These are phyloP conservation scores for Oreocharis arfaki DNA, from an alignment of 2,113 vertebrate species.

Conservation along the genomic window DNA sequence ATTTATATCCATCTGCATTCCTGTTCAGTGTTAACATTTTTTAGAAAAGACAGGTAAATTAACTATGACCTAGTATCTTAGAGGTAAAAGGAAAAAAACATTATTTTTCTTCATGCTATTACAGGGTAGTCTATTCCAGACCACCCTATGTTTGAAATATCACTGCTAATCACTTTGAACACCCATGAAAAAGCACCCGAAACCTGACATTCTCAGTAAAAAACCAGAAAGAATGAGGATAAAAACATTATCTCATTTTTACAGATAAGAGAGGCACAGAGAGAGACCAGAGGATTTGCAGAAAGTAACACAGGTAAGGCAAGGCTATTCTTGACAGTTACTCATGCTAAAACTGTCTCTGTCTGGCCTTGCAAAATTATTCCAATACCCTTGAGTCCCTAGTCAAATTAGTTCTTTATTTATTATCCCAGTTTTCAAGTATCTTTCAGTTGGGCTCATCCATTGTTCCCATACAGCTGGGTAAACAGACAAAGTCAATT, in stretches of 20 bases:
- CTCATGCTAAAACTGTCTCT: slow-evolving; percentile 11
- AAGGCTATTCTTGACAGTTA: background rate
- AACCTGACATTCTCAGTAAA: background rate
- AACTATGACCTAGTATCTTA: background rate
- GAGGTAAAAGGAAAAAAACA: background rate
- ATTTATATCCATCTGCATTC: slow-evolving; percentile 8
- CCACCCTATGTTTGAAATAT: background rate
- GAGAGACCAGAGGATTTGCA: background rate
- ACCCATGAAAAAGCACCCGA: background rate
- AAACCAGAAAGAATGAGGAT: background rate
- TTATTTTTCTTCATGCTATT: background rate
- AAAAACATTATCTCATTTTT: slow-evolving; percentile 9
- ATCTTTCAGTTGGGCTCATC: slow-evolving; percentile 32
- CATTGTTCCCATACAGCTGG: slow-evolving; percentile 33
- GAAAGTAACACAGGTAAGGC: background rate
- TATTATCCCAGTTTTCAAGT: slow-evolving; percentile 48
- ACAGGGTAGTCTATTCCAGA: background rate
- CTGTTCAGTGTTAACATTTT: background rate
- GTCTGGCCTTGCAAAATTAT: slow-evolving; percentile 17
- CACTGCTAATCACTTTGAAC: background rate
- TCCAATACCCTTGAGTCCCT: slow-evolving; percentile 20
- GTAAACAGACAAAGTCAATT: slow-evolving; percentile 57
- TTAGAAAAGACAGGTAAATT: background rate
- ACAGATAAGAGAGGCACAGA: background rate
- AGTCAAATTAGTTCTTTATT: slow-evolving; percentile 59